These are phyloP conservation scores for Leuciscus waleckii DNA, from an alignment of 2,797 vertebrate species.

Conservation along the genomic window DNA sequence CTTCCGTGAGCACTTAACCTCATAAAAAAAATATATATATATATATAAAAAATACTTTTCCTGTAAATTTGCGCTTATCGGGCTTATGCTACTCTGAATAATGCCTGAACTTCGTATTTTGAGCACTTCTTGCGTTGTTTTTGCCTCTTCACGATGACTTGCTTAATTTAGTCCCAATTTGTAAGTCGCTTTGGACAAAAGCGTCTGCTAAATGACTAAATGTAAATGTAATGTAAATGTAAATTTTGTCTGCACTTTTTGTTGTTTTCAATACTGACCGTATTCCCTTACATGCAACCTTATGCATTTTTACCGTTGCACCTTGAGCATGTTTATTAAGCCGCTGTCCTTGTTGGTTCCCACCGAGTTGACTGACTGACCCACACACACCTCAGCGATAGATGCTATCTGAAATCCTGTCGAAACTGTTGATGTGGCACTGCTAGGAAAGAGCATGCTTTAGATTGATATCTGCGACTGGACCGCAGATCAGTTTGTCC, in stretches of 20 bases:
- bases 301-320: background rate
- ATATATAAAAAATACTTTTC: too few relatives aligned
- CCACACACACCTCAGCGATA: background rate
- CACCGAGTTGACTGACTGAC: background rate
- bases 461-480: background rate
- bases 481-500: background rate
- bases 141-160: too few relatives aligned
- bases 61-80: too few relatives aligned
- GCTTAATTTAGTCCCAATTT: too few relatives aligned
- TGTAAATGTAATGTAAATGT: too few relatives aligned
- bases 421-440: constrained; percentile 1
- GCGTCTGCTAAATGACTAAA: too few relatives aligned
- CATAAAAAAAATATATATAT: too few relatives aligned
- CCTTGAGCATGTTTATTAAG: background rate
- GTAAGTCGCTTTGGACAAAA: too few relatives aligned
- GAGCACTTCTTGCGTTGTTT: too few relatives aligned
- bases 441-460: background rate
- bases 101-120: too few relatives aligned
- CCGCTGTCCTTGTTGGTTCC: background rate
- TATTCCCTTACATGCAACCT: background rate
- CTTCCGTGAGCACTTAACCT: too few relatives aligned
- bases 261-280: background rate
- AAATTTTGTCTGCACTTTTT: background rate
- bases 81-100: too few relatives aligned
- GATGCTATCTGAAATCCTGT: constrained; percentile 31